Conservation (phyloP, 2,113 vertebrate species). For the Actenoides lindsayi region DNA sequence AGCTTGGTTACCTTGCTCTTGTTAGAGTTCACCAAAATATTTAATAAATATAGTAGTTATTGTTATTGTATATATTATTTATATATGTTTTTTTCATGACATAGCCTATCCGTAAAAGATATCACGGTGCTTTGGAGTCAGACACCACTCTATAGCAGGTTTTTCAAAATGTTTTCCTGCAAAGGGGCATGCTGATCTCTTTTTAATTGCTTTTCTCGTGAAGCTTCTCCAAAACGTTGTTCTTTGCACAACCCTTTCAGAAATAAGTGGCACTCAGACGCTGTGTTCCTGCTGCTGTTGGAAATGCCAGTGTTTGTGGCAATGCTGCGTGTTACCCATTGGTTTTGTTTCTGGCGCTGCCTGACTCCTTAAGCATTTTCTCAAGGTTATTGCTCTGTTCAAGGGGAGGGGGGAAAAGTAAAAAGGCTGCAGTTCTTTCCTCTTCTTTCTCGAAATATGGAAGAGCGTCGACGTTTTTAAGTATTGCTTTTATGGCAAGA, state of each 20-base stretch:
- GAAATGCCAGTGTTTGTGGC: not conserved
- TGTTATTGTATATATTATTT: not conserved
- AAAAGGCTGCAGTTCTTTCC: not conserved
- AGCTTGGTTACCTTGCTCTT: not conserved
- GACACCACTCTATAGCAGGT: not conserved
- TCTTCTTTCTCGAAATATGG: not conserved
- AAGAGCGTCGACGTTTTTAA: not conserved
- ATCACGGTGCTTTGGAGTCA: not conserved
- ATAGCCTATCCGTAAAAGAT: not conserved
- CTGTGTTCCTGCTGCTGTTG: not conserved
- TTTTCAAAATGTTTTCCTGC: not conserved
- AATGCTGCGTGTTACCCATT: not conserved
- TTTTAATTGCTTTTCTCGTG: not conserved
- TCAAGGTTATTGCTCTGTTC: not conserved
- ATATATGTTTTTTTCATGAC: not conserved
- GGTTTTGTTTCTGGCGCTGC: not conserved
- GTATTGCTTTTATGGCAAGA: not conserved
- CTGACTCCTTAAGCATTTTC: not conserved
- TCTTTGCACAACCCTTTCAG: not conserved
- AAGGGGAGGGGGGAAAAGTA: not conserved
- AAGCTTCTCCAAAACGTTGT: not conserved
- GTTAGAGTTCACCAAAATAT: not conserved
- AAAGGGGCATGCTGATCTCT: not conserved
- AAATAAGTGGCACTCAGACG: fast-evolving
- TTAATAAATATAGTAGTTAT: not conserved